These are phyloP conservation scores for Meteorus colon DNA, from an alignment of 2,888 invertebrate species.

Conservation along the genomic window DNA sequence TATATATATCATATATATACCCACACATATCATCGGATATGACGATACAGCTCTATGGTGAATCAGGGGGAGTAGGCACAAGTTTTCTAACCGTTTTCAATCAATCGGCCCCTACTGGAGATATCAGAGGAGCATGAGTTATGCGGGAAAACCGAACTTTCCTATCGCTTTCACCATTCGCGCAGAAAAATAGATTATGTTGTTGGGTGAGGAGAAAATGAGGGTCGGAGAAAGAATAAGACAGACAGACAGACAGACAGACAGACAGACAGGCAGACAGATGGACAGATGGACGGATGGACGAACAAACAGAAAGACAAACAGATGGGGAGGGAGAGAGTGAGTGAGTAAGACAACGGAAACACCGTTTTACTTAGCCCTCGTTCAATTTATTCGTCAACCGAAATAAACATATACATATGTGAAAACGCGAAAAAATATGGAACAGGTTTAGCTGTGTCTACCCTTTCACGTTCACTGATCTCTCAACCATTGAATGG, in stretches of 20 bases:
- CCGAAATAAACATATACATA: background rate
- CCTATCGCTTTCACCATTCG: constrained; percentile 65
- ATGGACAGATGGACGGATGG: no score
- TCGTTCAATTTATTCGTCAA: no score
- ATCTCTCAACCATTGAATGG: background rate
- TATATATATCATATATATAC: constrained; percentile 1
- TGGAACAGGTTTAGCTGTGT: background rate
- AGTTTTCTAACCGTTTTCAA: constrained; percentile 70
- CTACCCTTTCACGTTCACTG: background rate
- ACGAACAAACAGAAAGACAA: no score
- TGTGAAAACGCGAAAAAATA: no score
- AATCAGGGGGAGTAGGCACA: constrained; percentile 58
- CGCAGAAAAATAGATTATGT: constrained; percentile 32
- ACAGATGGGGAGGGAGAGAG: no score
- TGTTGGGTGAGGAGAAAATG: constrained; percentile 41
- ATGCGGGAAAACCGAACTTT: constrained; percentile 72
- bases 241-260: no score
- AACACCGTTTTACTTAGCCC: no score
- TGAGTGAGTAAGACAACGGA: no score
- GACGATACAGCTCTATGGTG: constrained; percentile 23
- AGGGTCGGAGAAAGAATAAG: constrained; percentile 29
- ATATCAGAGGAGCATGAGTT: constrained; percentile 71
- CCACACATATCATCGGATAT: background rate
- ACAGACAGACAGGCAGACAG: no score
- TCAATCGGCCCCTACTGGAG: constrained; percentile 73